phyloP scores from a whole-genome alignment of 2,113 vertebrate species.

The Vombatus ursinus region DNA sequence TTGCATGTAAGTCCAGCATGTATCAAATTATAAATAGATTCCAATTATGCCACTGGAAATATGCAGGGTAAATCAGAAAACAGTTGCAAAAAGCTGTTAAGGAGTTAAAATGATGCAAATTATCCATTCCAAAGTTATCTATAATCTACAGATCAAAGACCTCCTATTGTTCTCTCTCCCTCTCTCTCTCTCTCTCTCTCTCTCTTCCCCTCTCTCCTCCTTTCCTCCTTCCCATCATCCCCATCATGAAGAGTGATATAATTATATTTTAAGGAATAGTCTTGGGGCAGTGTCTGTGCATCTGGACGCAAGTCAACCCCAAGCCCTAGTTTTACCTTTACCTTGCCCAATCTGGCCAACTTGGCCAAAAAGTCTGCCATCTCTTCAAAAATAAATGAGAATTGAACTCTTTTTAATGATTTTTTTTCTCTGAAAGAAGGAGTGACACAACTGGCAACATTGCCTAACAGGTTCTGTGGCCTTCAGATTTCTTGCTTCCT shows the following conservation, averaged over 20 bases:
- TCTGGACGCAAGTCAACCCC: not conserved
- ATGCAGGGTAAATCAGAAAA: not conserved
- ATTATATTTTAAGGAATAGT: not conserved
- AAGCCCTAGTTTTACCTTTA: not conserved
- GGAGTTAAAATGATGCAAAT: not conserved
- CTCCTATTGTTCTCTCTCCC: not conserved
- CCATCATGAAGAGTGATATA: slow-evolving; percentile 6
- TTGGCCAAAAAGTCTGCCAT: not conserved
- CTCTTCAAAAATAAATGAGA: not conserved
- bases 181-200: not conserved
- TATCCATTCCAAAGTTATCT: not conserved
- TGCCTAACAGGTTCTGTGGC: slow-evolving; percentile 12
- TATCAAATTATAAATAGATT: not conserved
- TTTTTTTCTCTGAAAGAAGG: slow-evolving; percentile 40
- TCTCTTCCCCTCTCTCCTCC: not conserved
- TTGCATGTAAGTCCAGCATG: not conserved
- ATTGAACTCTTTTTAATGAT: slow-evolving; percentile 26
- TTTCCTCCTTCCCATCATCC: not conserved
- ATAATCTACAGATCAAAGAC: not conserved
- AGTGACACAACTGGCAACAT: not conserved
- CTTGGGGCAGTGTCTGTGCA: not conserved
- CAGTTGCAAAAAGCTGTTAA: not conserved
- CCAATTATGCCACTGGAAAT: not conserved
- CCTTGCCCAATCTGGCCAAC: not conserved
- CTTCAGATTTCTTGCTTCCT: slow-evolving; percentile 52